A percentile compares a stretch with the other conserved stretches of the same genome.
These are phyloP conservation scores for Leptopilina clavipes DNA, from an alignment of 1,140 invertebrate species.

Conservation along the genomic window DNA sequence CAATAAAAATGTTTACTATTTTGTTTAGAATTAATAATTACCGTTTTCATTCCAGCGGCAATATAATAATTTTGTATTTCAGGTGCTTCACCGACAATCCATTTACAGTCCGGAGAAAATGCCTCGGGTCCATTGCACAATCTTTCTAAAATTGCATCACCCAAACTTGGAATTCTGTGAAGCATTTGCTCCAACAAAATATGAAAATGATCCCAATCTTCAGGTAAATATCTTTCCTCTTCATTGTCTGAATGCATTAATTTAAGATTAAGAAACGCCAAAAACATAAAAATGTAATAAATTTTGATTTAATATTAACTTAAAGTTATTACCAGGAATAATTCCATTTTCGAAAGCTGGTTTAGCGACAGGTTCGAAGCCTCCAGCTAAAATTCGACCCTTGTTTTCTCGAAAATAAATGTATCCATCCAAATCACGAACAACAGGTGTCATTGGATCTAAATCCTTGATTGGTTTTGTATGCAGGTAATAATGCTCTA, in stretches of 20 bases:
- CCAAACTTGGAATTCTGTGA: conserved; percentile 87
- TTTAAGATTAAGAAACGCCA: background rate
- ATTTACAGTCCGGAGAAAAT: conserved; percentile 94
- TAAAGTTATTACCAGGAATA: conserved; percentile 75
- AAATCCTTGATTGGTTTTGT: conserved; percentile 85
- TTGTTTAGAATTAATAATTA: conserved; percentile 50
- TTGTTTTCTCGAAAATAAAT: conserved; percentile 90
- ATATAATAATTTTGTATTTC: conserved; percentile 97
- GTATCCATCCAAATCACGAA: conserved; percentile 92
- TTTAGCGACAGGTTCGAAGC: conserved; percentile 91
- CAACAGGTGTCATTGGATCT: conserved; percentile 86
- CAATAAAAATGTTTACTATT: too few relatives aligned
- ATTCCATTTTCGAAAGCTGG: conserved; percentile 89
- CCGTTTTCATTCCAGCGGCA: conserved; percentile 96
- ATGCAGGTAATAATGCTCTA: conserved; percentile 94
- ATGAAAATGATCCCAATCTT: conserved; percentile 98
- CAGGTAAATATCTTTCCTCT: conserved; percentile 80
- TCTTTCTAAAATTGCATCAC: conserved; percentile 82
- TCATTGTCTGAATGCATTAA: conserved; percentile 67
- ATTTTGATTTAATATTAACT: too few relatives aligned
- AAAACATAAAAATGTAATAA: too few relatives aligned
- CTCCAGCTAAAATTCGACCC: conserved; percentile 86
- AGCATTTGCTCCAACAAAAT: conserved; percentile 90
- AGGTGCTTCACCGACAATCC: conserved; percentile 93
- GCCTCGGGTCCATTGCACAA: conserved; percentile 93